Evolutionary conservation across 2,888 invertebrate species (phyloP).

Genomic region (Pandemis cinnamomeana): DNA sequence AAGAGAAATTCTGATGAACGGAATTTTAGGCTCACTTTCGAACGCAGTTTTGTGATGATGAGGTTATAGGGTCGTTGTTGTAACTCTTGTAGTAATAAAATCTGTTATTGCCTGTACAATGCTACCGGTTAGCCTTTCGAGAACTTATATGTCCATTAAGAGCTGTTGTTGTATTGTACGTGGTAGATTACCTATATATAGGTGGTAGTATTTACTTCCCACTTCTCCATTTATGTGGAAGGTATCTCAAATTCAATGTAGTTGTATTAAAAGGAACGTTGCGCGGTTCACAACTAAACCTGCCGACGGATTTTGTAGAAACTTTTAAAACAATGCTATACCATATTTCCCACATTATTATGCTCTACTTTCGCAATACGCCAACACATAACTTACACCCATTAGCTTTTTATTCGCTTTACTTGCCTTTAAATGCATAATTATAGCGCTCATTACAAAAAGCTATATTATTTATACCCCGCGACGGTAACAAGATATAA

Average conservation of each 20-base stretch:
- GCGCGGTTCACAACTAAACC: conserved; percentile 1
- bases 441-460: conserved; percentile 28
- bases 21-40: conserved; percentile 53
- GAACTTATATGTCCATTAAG: conserved; percentile 5
- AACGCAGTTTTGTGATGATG: conserved; percentile 48
- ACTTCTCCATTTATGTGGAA: background rate
- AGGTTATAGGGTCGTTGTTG: conserved; percentile 69
- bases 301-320: conserved; percentile 26
- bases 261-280: background rate
- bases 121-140: conserved; percentile 18
- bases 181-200: no score
- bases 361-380: conserved; percentile 38
- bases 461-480: conserved; percentile 3
- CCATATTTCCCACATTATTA: conserved; percentile 37
- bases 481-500: conserved; percentile 16
- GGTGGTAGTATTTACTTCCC: background rate
- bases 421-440: conserved; percentile 19
- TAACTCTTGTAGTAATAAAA: conserved; percentile 64
- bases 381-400: conserved; percentile 26
- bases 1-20: conserved; percentile 46
- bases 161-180: background rate
- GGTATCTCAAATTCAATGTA: background rate
- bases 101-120: conserved; percentile 52
- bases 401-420: conserved; percentile 27
- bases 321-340: conserved; percentile 40